These are phyloP conservation scores for Ceyx melanurus DNA, from an alignment of 2,113 vertebrate genomes.

Conservation along the genomic window DNA sequence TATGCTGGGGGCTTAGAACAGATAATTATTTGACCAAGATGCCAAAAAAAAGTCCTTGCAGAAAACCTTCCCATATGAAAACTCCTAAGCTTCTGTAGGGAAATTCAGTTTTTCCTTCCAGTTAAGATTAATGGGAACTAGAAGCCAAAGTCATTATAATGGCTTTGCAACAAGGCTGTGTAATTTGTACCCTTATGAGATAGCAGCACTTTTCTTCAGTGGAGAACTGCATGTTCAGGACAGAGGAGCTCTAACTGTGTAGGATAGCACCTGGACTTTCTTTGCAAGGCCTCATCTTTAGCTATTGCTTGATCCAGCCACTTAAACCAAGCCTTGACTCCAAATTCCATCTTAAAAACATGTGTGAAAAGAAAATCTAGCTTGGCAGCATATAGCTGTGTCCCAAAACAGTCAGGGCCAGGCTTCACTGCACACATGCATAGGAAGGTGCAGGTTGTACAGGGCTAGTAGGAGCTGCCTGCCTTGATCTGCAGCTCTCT, in stretches of 20 bases:
- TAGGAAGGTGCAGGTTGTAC: background rate
- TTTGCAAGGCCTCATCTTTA: background rate
- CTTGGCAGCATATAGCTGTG: background rate
- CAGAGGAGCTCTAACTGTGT: background rate
- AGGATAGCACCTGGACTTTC: background rate
- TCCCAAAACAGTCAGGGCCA: fast-evolving
- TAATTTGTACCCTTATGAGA: background rate
- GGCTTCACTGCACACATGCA: fast-evolving
- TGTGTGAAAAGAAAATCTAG: background rate
- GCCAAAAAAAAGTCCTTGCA: background rate
- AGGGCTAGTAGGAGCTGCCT: background rate
- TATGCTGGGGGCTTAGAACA: background rate
- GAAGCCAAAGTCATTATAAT: background rate
- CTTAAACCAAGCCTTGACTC: background rate
- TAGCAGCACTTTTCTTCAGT: background rate
- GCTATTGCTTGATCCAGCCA: background rate
- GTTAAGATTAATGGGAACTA: background rate
- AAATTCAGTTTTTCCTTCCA: background rate
- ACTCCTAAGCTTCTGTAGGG: background rate
- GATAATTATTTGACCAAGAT: background rate
- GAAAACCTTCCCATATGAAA: background rate
- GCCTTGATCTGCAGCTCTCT: background rate
- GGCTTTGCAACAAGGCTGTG: background rate
- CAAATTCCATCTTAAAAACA: background rate
- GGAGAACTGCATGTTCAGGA: background rate